These are phyloP conservation scores for Drosophila willistoni DNA, from an alignment of 1,140 invertebrate genomes.

Conservation along the genomic window DNA sequence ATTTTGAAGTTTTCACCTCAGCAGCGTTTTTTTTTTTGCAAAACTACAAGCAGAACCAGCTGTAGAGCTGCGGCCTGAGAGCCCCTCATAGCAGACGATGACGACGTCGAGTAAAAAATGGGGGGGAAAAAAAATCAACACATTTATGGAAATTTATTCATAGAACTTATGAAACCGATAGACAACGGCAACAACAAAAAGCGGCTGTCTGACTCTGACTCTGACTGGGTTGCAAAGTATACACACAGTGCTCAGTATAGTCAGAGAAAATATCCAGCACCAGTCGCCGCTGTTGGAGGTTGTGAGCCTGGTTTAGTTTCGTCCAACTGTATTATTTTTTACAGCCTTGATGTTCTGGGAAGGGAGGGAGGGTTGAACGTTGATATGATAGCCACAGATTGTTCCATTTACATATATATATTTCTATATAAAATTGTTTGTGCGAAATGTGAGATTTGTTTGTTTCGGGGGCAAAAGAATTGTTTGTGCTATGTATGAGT, in stretches of 20 bases:
- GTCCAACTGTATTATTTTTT: slow-evolving; percentile 59
- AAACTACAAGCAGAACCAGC: slow-evolving; percentile 49
- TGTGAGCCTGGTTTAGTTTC: slow-evolving; percentile 78
- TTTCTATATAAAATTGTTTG: background rate
- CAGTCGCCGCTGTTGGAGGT: slow-evolving; percentile 56
- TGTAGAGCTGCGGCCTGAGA: slow-evolving; percentile 38
- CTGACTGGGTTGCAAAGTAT: slow-evolving; percentile 63
- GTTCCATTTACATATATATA: background rate
- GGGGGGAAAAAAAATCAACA: slow-evolving; percentile 67
- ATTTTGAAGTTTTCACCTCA: slow-evolving; percentile 46
- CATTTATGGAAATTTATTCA: slow-evolving; percentile 83
- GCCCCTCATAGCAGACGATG: slow-evolving; percentile 64
- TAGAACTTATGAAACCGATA: slow-evolving; percentile 82
- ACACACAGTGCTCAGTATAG: slow-evolving; percentile 32
- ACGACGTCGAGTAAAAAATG: slow-evolving; percentile 49
- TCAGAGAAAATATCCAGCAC: slow-evolving; percentile 7
- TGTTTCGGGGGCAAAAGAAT: background rate
- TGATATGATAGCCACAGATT: slow-evolving; percentile 11
- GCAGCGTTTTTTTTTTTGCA: slow-evolving; percentile 30
- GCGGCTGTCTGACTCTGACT: slow-evolving; percentile 44
- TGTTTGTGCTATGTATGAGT: background rate
- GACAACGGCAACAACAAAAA: slow-evolving; percentile 71
- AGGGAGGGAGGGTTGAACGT: slow-evolving; percentile 11
- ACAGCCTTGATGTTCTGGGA: slow-evolving; percentile 44
- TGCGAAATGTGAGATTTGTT: slow-evolving; percentile 4